Evolutionary conservation across 2,888 invertebrate genomes (phyloP).

Genomic region (Salticus scenicus): DNA sequence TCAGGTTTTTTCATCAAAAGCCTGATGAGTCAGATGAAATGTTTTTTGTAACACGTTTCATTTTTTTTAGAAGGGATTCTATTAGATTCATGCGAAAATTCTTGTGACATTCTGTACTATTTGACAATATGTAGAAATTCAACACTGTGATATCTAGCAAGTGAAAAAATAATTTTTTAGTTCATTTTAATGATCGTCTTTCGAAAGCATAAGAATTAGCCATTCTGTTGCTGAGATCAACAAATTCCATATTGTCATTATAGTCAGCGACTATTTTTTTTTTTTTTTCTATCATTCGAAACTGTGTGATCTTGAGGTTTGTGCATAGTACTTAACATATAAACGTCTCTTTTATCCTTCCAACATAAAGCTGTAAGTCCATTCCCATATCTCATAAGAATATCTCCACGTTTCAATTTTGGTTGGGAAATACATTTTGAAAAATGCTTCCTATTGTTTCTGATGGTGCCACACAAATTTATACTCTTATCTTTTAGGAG

Average conservation of each 20-base stretch:
- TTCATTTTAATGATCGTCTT: conserved; percentile 33
- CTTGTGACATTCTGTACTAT: too few species aligned
- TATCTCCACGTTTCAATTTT: conserved; percentile 7
- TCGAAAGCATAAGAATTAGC: too few species aligned
- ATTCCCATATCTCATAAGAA: not conserved
- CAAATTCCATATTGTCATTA: conserved; percentile 31
- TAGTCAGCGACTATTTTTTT: not conserved
- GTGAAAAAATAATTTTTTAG: conserved; percentile 27
- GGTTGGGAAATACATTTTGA: not conserved
- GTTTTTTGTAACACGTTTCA: not conserved
- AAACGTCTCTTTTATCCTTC: conserved; percentile 22
- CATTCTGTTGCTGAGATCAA: conserved; percentile 42
- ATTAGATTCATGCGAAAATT: too few species aligned
- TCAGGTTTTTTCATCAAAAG: not conserved
- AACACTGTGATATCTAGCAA: too few species aligned
- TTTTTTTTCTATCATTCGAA: too few species aligned
- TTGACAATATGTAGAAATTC: too few species aligned
- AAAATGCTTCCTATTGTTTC: conserved; percentile 25
- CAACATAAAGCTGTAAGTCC: conserved; percentile 16
- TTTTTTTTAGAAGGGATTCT: too few species aligned
- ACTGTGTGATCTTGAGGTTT: not conserved
- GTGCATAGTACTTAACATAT: conserved; percentile 19
- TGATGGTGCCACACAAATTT: too few species aligned
- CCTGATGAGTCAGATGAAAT: not conserved
- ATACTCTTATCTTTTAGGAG: not conserved